Conservation (phyloP, 2,113 vertebrate species). For the Python bivittatus region DNA sequence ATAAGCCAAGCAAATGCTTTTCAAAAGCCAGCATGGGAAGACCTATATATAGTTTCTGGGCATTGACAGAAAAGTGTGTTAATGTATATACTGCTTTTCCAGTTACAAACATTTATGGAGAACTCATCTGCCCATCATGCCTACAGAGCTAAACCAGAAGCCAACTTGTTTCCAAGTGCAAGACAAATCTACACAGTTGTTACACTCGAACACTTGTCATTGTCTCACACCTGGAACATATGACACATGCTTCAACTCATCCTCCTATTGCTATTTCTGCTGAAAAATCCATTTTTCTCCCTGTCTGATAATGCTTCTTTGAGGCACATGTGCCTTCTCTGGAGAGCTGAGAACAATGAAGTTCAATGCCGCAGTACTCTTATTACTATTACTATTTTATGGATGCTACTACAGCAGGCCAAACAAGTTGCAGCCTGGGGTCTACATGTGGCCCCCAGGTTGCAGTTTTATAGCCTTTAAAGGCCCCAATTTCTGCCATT, state of each 20-base stretch:
- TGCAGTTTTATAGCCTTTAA: not conserved
- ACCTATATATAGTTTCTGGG: not conserved
- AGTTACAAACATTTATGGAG: not conserved
- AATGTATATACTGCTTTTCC: not conserved
- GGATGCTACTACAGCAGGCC: not conserved
- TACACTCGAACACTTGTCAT: not conserved
- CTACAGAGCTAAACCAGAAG: not conserved
- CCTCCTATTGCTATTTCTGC: not conserved
- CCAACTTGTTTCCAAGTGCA: not conserved
- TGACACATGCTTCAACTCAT: not conserved
- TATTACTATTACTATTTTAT: not conserved
- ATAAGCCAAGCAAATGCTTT: not conserved
- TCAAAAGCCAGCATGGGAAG: not conserved
- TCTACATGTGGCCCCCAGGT: not conserved
- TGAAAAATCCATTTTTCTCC: not conserved
- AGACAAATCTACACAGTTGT: not conserved
- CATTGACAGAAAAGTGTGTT: too few relatives aligned
- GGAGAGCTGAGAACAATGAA: not conserved
- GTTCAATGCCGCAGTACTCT: not conserved
- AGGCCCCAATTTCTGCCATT: not conserved
- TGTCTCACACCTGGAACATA: not conserved
- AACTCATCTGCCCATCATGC: not conserved
- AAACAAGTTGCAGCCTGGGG: not conserved
- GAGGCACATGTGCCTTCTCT: not conserved
- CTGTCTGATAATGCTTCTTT: not conserved